These are phyloP conservation scores for Muraenolepis orangiensis DNA, from an alignment of 2,797 vertebrate genomes.

Conservation along the genomic window DNA sequence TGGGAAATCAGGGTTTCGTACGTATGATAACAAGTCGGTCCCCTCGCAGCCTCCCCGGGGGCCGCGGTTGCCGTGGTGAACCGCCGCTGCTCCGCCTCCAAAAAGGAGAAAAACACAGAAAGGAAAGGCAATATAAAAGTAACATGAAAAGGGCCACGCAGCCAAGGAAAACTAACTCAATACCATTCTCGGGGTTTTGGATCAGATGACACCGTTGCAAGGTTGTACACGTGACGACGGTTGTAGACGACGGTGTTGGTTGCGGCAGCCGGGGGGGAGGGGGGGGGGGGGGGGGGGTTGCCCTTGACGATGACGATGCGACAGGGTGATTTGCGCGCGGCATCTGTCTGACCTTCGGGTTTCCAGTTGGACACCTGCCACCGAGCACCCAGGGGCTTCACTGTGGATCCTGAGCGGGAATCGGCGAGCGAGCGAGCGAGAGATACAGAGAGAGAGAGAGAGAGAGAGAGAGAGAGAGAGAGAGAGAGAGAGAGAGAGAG, in stretches of 20 bases:
- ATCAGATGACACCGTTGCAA: too few relatives aligned
- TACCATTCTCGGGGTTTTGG: too few relatives aligned
- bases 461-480: too few relatives aligned
- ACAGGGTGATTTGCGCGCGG: neutral
- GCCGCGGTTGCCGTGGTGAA: neutral
- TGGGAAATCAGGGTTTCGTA: slow-evolving; percentile 43
- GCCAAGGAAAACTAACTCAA: too few relatives aligned
- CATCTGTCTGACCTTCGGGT: slow-evolving; percentile 45
- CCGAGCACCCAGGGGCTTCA: slow-evolving; percentile 27
- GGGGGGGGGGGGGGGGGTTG: neutral
- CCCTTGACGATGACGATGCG: neutral
- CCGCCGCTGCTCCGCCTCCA: neutral
- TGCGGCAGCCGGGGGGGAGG: neutral
- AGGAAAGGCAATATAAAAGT: neutral
- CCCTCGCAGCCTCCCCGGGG: neutral
- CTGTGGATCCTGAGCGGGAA: slow-evolving; percentile 57
- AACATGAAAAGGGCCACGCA: neutral
- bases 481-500: too few relatives aligned
- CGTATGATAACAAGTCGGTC: slow-evolving; percentile 25
- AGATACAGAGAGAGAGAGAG: too few relatives aligned
- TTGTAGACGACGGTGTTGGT: neutral
- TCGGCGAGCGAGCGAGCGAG: slow-evolving; percentile 13
- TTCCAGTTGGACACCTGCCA: slow-evolving; percentile 43
- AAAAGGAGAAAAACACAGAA: neutral
- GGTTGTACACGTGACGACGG: too few relatives aligned